These are phyloP conservation scores for Hydrocynus forskahlii DNA, from an alignment of 2,797 vertebrate species.

Conservation along the genomic window DNA sequence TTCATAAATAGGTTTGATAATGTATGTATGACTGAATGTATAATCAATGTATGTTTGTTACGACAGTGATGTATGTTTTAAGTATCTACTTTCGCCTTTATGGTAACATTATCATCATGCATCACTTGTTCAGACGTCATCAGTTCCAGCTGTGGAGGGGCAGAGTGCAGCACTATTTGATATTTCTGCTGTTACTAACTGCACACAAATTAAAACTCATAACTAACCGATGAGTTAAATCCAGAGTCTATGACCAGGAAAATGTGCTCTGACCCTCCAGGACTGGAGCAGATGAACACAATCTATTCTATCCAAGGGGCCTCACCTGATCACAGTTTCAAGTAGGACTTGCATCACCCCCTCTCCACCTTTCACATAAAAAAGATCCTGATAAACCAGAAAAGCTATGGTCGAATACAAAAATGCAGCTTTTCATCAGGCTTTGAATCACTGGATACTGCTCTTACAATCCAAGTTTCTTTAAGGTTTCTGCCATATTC, in stretches of 20 bases:
- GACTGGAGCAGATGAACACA: neutral
- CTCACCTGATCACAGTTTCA: neutral
- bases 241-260: neutral
- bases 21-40: too few relatives aligned
- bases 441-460: conserved; percentile 13
- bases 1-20: too few relatives aligned
- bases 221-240: neutral
- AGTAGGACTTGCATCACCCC: conserved; percentile 30
- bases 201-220: neutral
- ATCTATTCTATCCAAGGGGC: neutral
- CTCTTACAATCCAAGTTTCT: neutral
- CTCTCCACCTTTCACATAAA: conserved; percentile 39
- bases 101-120: neutral
- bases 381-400: neutral
- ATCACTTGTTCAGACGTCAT: neutral
- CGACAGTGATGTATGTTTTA: too few relatives aligned
- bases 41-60: too few relatives aligned
- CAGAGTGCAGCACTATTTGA: neutral
- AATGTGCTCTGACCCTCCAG: neutral
- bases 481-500: neutral
- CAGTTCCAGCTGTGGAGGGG: neutral
- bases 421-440: neutral
- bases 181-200: too few relatives aligned
- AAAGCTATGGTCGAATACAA: neutral
- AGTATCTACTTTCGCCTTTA: too few relatives aligned